phyloP scores from a whole-genome alignment of 2,888 invertebrate genomes.

The Mimumesa dahlbomi region DNA sequence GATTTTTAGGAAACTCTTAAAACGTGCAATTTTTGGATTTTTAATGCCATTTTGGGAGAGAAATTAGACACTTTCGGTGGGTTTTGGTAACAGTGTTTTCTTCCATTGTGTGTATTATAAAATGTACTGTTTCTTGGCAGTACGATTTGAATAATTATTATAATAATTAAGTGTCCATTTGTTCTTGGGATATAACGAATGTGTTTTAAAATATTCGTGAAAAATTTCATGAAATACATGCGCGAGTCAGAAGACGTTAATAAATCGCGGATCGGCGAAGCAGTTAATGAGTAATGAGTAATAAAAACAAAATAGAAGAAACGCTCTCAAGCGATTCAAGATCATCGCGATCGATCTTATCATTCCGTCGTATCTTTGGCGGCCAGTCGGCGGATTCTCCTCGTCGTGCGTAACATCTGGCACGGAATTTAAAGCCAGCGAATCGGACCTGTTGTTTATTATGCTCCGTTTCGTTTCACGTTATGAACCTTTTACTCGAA shows the following conservation, averaged over 20 bases:
- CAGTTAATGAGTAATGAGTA: constrained; percentile 30
- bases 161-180: too few relatives aligned
- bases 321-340: constrained; percentile 38
- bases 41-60: too few relatives aligned
- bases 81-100: too few relatives aligned
- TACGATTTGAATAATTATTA: too few relatives aligned
- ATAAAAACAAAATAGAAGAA: constrained; percentile 28
- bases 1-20: too few relatives aligned
- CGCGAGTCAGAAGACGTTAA: constrained; percentile 9
- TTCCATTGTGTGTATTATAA: too few relatives aligned
- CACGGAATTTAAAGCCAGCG: constrained; percentile 28
- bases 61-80: too few relatives aligned
- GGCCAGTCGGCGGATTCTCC: constrained; percentile 27
- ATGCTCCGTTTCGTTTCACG: constrained; percentile 2
- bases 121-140: too few relatives aligned
- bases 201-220: too few relatives aligned
- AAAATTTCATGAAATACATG: background rate
- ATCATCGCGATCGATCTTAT: constrained; percentile 43
- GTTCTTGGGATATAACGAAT: too few relatives aligned
- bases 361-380: constrained; percentile 38
- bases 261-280: constrained; percentile 20
- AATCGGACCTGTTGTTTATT: background rate
- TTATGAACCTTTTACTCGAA: background rate
- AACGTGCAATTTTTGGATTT: too few relatives aligned
- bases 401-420: constrained; percentile 39